phyloP scores from a whole-genome alignment of 23 tunicate species.

The Phallusia fumigata region DNA sequence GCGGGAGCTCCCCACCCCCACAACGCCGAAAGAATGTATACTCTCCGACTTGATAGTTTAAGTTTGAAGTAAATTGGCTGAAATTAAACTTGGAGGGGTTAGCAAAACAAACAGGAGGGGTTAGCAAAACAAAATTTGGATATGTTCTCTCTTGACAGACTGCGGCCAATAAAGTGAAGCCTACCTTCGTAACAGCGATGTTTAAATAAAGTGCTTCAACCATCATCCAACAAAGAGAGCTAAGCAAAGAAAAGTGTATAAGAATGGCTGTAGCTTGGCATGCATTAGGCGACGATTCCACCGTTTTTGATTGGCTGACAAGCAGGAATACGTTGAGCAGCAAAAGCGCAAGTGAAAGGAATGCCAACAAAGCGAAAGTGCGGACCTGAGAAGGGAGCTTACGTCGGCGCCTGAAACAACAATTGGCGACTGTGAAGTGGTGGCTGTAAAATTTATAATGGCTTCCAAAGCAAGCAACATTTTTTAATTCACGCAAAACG shows the following conservation, averaged over 20 bases:
- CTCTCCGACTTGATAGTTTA: background rate
- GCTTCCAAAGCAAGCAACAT: no score
- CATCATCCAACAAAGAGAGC: slow-evolving; percentile 30
- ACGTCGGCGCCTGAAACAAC: background rate
- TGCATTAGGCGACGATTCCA: background rate
- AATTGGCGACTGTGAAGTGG: background rate
- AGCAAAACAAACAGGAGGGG: background rate
- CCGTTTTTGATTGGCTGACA: background rate
- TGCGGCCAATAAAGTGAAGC: background rate
- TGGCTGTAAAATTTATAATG: background rate
- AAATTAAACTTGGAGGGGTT: background rate
- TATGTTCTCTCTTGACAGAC: background rate
- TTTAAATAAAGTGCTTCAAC: slow-evolving; percentile 22
- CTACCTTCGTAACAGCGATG: slow-evolving; percentile 21
- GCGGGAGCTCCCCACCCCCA: slow-evolving; percentile 42
- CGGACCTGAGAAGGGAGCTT: background rate
- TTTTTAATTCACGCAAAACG: no score
- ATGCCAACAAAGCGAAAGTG: background rate
- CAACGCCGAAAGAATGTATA: background rate
- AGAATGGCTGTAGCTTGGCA: slow-evolving; percentile 19
- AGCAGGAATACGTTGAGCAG: slow-evolving; percentile 2
- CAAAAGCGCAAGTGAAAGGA: slow-evolving; percentile 2
- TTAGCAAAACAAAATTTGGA: no score
- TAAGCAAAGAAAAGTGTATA: slow-evolving; percentile 24
- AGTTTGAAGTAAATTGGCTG: slow-evolving; percentile 27